Evolutionary conservation across 2,113 vertebrate genomes (phyloP), one percentile per base, ranked within the genome.

Genomic region (Prochilodus magdalenae): DNA sequence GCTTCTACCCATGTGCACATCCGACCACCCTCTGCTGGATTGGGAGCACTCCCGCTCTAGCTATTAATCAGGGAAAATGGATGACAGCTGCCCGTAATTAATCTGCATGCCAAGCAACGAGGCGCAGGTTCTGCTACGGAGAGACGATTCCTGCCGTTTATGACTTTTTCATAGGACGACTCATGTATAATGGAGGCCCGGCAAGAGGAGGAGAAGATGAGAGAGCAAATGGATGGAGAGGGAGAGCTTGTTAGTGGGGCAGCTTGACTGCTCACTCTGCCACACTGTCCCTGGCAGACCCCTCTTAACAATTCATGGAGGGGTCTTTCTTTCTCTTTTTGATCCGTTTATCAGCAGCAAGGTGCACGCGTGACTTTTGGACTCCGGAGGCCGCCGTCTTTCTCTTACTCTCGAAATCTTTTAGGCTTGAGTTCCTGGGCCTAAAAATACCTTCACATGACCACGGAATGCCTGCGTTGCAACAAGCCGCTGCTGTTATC

Each of bases 11-110:
- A 20, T 29, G 44, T 30, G 62, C 75, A 66, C 66, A 69, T 60
- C 73, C 53, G 65, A 65, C 36, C 69, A 83, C 24, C 59, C 57
- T 59, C 59, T 77, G n/a, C 27, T 70, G 66, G 66, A 83, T 63
- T 76, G 78, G 77, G 73, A 75, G 80, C 60, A 47, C 80, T 55
- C 60, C 76, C 40, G 44, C 66, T 81, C 71, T 60, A 51, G 74
- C 55, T 62, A 80, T 83, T 83, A 82, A 86, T 85, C 75, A 79
- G 77, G 77, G 73, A 72, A 77, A 85, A 82, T 80, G 77, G 84
- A 79, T 73, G 85, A 82, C 84, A 87, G 81, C 79, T 82, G 83
- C 69, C 69, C 59, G 77, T 83, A 86, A 87, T 89, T 87, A 86
- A 81, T 81, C 86, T 75, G 63, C 60, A 55, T 74, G 76, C 33